Evolutionary conservation across 2,797 vertebrate species (phyloP), one percentile per base, ranked within the genome.

Genomic region (Phataginus tetradactyla): DNA sequence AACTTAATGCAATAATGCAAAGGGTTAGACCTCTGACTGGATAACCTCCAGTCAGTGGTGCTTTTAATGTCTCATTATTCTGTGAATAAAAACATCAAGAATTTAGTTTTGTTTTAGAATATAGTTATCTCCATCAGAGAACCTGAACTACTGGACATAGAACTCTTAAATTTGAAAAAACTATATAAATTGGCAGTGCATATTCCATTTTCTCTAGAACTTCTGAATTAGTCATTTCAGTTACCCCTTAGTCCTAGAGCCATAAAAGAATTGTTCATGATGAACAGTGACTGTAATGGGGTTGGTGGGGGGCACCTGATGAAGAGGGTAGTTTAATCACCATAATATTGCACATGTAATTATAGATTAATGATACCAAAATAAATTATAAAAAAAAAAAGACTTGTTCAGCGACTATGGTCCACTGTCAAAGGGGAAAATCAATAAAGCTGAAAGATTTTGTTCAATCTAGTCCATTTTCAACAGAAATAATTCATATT

Each of bases 191-290:
- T 79, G 85, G 15, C 21, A 93, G 81, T 8, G 34, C 13, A 55
- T 61, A 84, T 75, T 95, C 49, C 39, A 66, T 81, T 86, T 96
- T 93, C 75, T 93, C 71, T 59, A 93, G 90, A 74, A 93, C 29
- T 86, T 94, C 69, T 88, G 32, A 96, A 90, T 96, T 93, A 93
- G 61, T 93, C 80, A 92, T 96, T 81, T 83, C 66, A 85, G 55
- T 5, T 78, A 51, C 10, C 71, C 45, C 88, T 94, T 96, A 88
- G 72, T 81, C 37, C 32, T 27, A 97, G 80, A 84, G 69, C 18
- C 2, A 0, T 95, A 45, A 39, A 90, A 80, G 45, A 94, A 95
- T 88, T 93, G 42, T 91, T 90, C 86, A 29, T 37, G 37, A 37
- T 37, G 37, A 37, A 37, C 37, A 37, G 37, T 37, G 37, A 37